phyloP scores from a whole-genome alignment of 2,113 vertebrate genomes.

The Cyanoramphus novaezelandiae region DNA sequence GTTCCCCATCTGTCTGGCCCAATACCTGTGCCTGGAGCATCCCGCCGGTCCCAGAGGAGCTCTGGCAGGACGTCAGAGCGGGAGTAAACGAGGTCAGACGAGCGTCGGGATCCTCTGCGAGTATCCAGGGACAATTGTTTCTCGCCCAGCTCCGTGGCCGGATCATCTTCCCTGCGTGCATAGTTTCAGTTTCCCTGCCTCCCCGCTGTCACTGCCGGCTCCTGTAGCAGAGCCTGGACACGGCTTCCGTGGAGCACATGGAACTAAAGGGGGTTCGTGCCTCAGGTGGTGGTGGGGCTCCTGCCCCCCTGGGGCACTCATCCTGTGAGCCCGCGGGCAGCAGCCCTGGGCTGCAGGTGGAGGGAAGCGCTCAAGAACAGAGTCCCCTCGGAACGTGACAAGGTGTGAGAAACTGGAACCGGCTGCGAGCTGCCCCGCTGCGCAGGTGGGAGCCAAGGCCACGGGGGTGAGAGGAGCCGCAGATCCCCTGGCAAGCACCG shows the following conservation, averaged over 20 bases:
- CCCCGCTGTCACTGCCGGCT: not conserved
- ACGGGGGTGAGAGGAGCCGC: not conserved
- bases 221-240: not conserved
- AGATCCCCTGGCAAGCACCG: not conserved
- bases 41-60: not conserved
- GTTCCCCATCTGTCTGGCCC: rapidly evolving
- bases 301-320: rapidly evolving
- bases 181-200: not conserved
- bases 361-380: rapidly evolving
- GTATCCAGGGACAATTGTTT: not conserved
- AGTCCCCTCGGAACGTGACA: not conserved
- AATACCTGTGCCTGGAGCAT: not conserved
- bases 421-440: not conserved
- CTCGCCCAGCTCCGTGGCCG: not conserved
- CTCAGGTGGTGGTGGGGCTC: rapidly evolving
- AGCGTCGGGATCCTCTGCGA: not conserved
- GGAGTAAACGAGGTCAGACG: slow-evolving; percentile 12
- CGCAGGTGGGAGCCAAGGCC: slow-evolving; percentile 59
- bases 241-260: rapidly evolving
- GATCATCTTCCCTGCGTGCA: not conserved
- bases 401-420: slow-evolving; percentile 40
- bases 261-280: not conserved
- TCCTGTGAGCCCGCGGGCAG: not conserved
- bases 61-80: not conserved
- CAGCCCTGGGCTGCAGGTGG: not conserved